Percentiles rank a stretch among this genome's conserved stretches.
Evolutionary conservation across 2,888 invertebrate genomes (phyloP).

Genomic region (Sinotaia quadrata): DNA sequence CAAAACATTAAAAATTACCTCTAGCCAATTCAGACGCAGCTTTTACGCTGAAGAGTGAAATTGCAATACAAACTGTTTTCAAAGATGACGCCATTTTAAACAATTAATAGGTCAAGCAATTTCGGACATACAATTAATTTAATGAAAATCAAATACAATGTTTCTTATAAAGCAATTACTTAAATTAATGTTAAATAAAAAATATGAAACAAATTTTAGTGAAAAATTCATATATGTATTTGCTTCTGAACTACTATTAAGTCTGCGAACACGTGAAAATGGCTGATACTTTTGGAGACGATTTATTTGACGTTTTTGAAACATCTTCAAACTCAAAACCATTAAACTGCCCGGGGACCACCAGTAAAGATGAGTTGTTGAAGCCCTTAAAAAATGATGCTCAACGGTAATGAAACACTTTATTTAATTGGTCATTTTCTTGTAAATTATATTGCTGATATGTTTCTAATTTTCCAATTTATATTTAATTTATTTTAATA

Average conservation of each 20-base stretch:
- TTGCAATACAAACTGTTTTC: slow-evolving; percentile 22
- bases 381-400: slow-evolving; percentile 2
- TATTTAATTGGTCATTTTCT: slow-evolving; percentile 5
- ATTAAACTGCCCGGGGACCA: slow-evolving; percentile 7
- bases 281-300: slow-evolving; percentile 63
- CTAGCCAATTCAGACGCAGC: slow-evolving; percentile 40
- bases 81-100: slow-evolving; percentile 21
- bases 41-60: slow-evolving; percentile 6
- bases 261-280: slow-evolving; percentile 36
- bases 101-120: no score
- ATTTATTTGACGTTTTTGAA: slow-evolving; percentile 65
- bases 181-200: no score
- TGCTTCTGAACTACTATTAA: no score
- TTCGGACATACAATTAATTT: neutral
- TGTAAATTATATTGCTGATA: no score
- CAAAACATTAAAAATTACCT: slow-evolving; percentile 28
- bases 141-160: neutral
- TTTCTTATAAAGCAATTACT: neutral
- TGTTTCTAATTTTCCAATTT: no score
- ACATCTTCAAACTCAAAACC: slow-evolving; percentile 38
- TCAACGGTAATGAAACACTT: neutral
- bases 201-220: no score
- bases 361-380: no score
- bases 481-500: no score
- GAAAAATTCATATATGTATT: no score